Percentiles rank a stretch among this genome's conserved stretches.
phyloP scores from a whole-genome alignment of 2,888 invertebrate genomes.

The Amblyjoppa proteus region DNA sequence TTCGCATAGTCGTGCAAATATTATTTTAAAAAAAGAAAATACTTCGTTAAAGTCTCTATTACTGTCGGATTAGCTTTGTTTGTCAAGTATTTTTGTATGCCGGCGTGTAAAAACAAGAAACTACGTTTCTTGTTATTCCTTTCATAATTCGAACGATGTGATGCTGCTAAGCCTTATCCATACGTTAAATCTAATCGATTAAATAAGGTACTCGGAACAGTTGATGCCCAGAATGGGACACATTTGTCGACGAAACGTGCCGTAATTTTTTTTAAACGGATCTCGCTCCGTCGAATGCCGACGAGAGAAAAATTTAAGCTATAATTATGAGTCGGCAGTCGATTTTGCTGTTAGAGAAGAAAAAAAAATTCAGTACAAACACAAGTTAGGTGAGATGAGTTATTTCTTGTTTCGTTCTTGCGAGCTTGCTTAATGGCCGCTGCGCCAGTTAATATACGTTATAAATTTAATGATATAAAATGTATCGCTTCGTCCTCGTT shows the following conservation, averaged over 20 bases:
- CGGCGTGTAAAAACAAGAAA: neutral
- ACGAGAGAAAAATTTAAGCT: constrained; percentile 18
- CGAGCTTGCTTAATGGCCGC: neutral
- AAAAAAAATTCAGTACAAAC: constrained; percentile 67
- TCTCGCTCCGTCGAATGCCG: neutral
- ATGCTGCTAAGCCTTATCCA: constrained; percentile 38
- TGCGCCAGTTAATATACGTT: constrained; percentile 4
- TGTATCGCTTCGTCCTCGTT: constrained; percentile 58
- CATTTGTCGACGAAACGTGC: constrained; percentile 22
- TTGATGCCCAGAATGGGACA: constrained; percentile 17
- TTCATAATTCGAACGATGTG: constrained; percentile 26
- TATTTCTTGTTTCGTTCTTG: constrained; percentile 27
- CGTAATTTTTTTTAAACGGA: constrained; percentile 10
- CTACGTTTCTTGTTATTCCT: neutral
- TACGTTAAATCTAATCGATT: constrained; percentile 27
- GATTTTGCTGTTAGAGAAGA: constrained; percentile 51
- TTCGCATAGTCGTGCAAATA: neutral
- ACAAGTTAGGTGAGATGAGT: constrained; percentile 50
- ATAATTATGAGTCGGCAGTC: constrained; percentile 34
- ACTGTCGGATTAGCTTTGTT: neutral
- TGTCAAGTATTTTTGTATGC: neutral
- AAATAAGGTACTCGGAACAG: constrained; percentile 24
- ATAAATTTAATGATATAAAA: constrained; percentile 36
- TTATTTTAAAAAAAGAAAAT: neutral
- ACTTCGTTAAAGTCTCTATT: neutral